Conservation (phyloP, 53 echinoderm and acorn worm species). For the Holothuria scabra region DNA sequence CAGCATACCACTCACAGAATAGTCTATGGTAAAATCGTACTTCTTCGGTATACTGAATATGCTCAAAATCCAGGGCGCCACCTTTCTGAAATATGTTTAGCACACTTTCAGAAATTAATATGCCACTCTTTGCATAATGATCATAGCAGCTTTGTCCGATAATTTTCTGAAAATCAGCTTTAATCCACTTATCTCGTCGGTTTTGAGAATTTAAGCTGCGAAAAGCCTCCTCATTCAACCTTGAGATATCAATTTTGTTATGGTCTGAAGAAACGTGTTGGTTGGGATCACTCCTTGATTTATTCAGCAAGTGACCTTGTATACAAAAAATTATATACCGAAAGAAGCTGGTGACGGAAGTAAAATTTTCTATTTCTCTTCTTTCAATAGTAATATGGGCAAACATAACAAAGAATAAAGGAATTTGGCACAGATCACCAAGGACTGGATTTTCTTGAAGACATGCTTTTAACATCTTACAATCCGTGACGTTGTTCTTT, state of each 20-base stretch:
- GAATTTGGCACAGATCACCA: no score
- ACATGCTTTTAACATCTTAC: no score
- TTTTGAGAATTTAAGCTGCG: background rate
- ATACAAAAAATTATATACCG: conserved; percentile 2
- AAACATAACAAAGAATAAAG: no score
- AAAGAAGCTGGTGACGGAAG: conserved; percentile 19
- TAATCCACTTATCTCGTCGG: no score
- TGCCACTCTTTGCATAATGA: background rate
- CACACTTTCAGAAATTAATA: background rate
- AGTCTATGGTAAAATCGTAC: conserved; percentile 10
- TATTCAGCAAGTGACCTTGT: background rate
- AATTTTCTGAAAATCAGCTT: background rate
- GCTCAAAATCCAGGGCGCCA: background rate
- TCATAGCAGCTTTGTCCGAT: background rate
- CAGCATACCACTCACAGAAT: conserved; percentile 20
- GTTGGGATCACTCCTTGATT: background rate
- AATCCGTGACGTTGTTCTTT: no score
- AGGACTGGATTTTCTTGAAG: no score
- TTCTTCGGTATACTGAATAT: background rate
- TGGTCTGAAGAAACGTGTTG: background rate
- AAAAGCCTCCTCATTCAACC: background rate
- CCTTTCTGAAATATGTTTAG: no score
- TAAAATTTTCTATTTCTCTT: background rate
- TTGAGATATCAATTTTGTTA: background rate
- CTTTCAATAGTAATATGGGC: background rate